Conservation (phyloP, 2,113 vertebrate species). For the Cisticola juncidis region DNA sequence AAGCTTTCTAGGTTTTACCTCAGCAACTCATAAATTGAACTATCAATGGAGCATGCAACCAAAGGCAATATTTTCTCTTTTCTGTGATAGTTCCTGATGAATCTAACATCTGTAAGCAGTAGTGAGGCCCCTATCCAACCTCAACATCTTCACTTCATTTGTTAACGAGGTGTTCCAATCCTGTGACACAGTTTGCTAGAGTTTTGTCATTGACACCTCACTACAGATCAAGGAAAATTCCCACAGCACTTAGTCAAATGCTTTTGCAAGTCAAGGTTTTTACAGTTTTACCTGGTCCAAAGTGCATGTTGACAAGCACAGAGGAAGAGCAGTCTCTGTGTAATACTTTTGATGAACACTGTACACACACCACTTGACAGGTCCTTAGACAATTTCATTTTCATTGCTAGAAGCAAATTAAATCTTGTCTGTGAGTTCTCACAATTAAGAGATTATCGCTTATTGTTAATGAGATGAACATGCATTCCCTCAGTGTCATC, state of each 20-base stretch:
- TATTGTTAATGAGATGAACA: not conserved
- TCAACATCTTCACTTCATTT: not conserved
- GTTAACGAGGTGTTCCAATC: not conserved
- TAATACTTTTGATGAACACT: not conserved
- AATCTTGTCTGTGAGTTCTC: not conserved
- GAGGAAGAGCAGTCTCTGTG: not conserved
- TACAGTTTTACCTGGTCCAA: not conserved
- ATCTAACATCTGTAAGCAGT: not conserved
- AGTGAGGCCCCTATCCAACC: not conserved
- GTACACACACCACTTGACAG: not conserved
- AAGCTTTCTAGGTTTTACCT: not conserved
- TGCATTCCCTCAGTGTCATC: not conserved
- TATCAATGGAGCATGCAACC: accelerated
- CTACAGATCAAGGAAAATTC: not conserved
- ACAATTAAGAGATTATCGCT: not conserved
- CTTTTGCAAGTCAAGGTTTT: not conserved
- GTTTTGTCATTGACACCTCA: not conserved
- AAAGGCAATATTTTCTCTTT: not conserved
- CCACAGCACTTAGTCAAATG: not conserved
- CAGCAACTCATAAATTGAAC: not conserved
- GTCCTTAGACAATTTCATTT: not conserved
- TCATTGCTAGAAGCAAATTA: not conserved
- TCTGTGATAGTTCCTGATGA: not conserved
- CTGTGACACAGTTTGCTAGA: not conserved
- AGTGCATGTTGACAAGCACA: not conserved